Evolutionary conservation across 2,113 vertebrate species (phyloP).

Genomic region (Balaenoptera acutorostrata): DNA sequence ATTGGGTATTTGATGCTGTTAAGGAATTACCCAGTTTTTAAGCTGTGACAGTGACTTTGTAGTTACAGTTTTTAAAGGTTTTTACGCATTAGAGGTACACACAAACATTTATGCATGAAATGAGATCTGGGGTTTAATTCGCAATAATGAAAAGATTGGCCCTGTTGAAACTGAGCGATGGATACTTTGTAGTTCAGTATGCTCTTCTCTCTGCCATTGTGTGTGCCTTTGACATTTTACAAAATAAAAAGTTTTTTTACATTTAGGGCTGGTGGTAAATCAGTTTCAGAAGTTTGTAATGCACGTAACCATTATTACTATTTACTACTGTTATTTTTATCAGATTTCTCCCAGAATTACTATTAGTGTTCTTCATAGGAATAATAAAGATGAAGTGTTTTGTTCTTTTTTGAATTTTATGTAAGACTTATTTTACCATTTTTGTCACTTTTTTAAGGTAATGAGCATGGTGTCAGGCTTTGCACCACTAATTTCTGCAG

Average conservation of each 20-base stretch:
- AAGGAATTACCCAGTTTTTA: background rate
- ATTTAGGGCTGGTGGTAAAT: background rate
- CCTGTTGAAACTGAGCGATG: background rate
- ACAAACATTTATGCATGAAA: background rate
- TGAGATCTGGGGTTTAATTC: background rate
- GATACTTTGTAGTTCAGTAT: background rate
- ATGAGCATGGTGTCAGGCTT: conserved; percentile 98
- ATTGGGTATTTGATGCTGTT: background rate
- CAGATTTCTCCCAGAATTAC: background rate
- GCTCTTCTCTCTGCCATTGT: background rate
- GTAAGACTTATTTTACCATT: background rate
- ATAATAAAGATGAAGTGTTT: background rate
- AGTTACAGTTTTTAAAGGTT: background rate
- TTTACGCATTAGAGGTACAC: background rate
- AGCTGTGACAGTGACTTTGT: background rate
- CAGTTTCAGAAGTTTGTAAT: conserved; percentile 12
- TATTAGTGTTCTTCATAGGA: background rate
- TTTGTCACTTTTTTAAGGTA: conserved; percentile 79
- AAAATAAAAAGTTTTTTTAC: background rate
- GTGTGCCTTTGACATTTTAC: conserved; percentile 13
- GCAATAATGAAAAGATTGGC: background rate
- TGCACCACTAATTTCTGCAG: conserved; percentile 94
- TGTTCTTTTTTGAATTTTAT: background rate
- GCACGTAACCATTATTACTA: background rate
- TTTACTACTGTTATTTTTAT: background rate